Conservation (phyloP, 2,797 vertebrate species). For the Enteromius fasciolatus region DNA sequence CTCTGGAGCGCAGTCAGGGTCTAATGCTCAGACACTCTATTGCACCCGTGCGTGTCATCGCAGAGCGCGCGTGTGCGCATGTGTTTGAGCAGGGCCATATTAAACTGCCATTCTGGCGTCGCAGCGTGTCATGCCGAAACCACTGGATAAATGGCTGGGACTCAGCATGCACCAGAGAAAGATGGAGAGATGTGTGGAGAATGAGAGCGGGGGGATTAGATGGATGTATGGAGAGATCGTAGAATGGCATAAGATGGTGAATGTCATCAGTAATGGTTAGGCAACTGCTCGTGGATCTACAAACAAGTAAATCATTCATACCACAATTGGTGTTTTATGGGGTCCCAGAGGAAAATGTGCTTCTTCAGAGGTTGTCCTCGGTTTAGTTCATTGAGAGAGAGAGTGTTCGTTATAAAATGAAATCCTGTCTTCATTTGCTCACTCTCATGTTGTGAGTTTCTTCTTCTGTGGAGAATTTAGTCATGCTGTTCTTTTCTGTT, state of each 20-base stretch:
- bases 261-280: conserved; percentile 19
- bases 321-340: conserved; percentile 4
- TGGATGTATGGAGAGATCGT: conserved; percentile 3
- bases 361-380: not conserved
- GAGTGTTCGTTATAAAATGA: not conserved
- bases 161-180: conserved; percentile 11
- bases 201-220: not conserved
- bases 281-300: conserved; percentile 6
- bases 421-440: not conserved
- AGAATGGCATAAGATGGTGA: conserved; percentile 1
- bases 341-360: not conserved
- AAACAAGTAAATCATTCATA: conserved; percentile 3
- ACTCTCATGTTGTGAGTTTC: not conserved
- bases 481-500: not conserved
- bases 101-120: conserved; percentile 35
- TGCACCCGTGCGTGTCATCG: conserved; percentile 28
- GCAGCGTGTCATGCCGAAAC: conserved; percentile 33
- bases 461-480: not conserved
- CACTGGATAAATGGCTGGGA: conserved; percentile 40
- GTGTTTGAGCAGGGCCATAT: conserved; percentile 40
- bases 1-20: conserved; percentile 41
- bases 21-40: conserved; percentile 38
- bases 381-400: not conserved
- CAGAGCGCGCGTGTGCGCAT: not conserved
- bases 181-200: conserved; percentile 24